Percentiles rank a stretch among this genome's conserved stretches.
phyloP scores from a whole-genome alignment of 2,888 invertebrate species.

The Uropetala carovei region DNA sequence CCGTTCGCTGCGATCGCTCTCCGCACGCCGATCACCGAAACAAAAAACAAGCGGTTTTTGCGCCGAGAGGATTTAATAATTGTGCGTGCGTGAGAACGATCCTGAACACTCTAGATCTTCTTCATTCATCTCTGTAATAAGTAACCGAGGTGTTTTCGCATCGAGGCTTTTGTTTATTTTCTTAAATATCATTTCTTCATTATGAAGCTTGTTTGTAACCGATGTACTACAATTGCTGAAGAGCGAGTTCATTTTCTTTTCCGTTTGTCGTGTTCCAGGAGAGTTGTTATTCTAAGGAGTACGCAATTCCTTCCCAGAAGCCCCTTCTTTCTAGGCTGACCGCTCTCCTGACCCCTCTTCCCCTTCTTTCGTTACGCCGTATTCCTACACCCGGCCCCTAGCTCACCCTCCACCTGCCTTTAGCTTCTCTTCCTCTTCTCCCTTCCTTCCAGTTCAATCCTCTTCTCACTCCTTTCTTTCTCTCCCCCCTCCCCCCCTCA shows the following conservation, averaged over 20 bases:
- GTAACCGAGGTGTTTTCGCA: background rate
- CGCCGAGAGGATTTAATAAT: background rate
- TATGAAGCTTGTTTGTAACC: too few relatives aligned
- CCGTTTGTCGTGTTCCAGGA: too few relatives aligned
- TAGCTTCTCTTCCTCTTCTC: background rate
- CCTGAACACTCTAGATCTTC: background rate
- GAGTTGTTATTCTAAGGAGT: too few relatives aligned
- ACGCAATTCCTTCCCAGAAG: background rate
- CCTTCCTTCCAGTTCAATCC: background rate
- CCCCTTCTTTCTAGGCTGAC: background rate
- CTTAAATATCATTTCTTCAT: background rate
- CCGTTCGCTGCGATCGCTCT: conserved; percentile 48
- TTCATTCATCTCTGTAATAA: background rate
- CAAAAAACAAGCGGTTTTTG: background rate
- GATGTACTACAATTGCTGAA: too few relatives aligned
- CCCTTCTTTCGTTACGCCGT: conserved; percentile 5
- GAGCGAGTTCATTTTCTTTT: too few relatives aligned
- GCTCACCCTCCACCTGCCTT: background rate
- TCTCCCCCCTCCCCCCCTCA: background rate
- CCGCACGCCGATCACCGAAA: background rate
- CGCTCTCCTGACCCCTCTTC: conserved; percentile 20
- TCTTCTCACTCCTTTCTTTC: background rate
- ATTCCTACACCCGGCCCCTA: conserved; percentile 31
- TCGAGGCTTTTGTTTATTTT: background rate
- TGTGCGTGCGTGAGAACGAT: background rate